A percentile compares a stretch with the other conserved stretches of the same genome.
Conservation (phyloP, 1,140 invertebrate genomes). For the Camponotus vicinus region DNA sequence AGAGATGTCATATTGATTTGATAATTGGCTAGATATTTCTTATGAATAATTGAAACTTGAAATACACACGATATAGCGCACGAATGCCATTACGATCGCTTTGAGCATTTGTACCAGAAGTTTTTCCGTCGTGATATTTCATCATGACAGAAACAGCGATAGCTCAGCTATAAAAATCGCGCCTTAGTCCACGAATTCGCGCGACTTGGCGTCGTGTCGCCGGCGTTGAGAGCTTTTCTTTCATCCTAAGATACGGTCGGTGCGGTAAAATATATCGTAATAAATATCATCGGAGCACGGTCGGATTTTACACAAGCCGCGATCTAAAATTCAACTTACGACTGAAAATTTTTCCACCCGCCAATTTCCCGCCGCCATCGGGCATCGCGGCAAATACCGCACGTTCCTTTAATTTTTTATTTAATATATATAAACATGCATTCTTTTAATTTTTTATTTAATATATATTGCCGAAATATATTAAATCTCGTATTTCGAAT, state of each 20-base stretch:
- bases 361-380: neutral
- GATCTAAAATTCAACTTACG: conserved; percentile 24
- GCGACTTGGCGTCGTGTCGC: conserved; percentile 57
- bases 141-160: conserved; percentile 58
- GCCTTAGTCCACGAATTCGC: conserved; percentile 55
- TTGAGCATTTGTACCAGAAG: conserved; percentile 50
- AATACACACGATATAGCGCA: neutral
- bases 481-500: neutral
- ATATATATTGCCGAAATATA: neutral
- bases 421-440: no score
- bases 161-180: conserved; percentile 62
- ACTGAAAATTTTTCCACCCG: neutral
- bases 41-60: conserved; percentile 30
- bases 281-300: conserved; percentile 49
- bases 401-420: neutral
- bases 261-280: conserved; percentile 53
- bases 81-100: conserved; percentile 36
- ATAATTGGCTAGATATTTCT: neutral
- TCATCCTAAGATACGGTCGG: conserved; percentile 22
- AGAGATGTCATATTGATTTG: no score
- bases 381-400: neutral
- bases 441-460: no score
- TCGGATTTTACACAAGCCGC: conserved; percentile 44
- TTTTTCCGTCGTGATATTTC: conserved; percentile 48
- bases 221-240: conserved; percentile 55